These are phyloP conservation scores for Catharus bicknelli DNA, from an alignment of 2,113 vertebrate genomes.

Conservation along the genomic window DNA sequence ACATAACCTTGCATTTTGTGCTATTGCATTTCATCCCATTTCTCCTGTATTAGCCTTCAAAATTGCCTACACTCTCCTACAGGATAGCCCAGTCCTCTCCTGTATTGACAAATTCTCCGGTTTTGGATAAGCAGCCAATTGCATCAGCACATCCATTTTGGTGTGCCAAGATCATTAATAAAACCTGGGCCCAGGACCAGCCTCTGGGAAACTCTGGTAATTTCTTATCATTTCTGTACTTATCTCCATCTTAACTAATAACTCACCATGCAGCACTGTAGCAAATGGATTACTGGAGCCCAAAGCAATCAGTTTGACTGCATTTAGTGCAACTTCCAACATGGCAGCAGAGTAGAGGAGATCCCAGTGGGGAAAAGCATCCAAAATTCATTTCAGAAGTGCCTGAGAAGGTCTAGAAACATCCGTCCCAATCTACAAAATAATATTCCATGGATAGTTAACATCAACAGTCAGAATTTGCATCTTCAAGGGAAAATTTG, in stretches of 20 bases:
- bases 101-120: neutral
- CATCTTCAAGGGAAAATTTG: neutral
- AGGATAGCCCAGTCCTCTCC: neutral
- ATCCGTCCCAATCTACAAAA: neutral
- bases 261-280: neutral
- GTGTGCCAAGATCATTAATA: neutral
- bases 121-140: neutral
- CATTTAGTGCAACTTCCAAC: neutral
- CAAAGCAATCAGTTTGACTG: neutral
- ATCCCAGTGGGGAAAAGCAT: neutral
- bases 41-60: neutral
- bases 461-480: neutral
- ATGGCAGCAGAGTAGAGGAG: neutral
- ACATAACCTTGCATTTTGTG: neutral
- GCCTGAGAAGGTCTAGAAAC: neutral
- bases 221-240: neutral
- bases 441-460: neutral
- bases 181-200: neutral
- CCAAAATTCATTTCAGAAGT: neutral
- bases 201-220: neutral
- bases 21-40: neutral
- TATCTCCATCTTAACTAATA: constrained; percentile 22
- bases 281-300: neutral
- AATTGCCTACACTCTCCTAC: neutral
- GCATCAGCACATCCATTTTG: neutral